A percentile compares a stretch with the other conserved stretches of the same genome.
Evolutionary conservation across 2,113 vertebrate species (phyloP).

Genomic region (Nycticorax nycticorax): DNA sequence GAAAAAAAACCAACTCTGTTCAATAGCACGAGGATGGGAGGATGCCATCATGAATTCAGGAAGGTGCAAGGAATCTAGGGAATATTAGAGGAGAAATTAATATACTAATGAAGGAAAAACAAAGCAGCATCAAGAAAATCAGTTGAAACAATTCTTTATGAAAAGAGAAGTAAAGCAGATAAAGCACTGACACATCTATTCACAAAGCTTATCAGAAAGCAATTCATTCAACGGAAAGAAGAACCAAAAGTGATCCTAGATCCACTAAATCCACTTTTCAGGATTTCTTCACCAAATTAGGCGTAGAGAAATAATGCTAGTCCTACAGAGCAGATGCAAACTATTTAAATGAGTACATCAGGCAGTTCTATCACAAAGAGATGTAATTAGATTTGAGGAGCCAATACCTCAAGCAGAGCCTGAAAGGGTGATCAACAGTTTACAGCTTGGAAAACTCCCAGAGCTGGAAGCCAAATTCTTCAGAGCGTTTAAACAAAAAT

Average conservation of each 20-base stretch:
- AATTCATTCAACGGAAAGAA: not conserved
- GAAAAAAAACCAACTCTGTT: not conserved
- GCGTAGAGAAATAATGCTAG: not conserved
- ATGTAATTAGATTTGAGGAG: constrained; percentile 41
- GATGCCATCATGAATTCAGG: not conserved
- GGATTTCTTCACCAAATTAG: not conserved
- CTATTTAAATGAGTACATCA: not conserved
- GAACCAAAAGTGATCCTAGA: not conserved
- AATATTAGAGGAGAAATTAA: not conserved
- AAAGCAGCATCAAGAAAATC: not conserved
- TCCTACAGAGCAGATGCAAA: not conserved
- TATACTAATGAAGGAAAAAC: not conserved
- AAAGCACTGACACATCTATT: not conserved
- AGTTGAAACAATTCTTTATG: not conserved
- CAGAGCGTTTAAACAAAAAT: constrained; percentile 13
- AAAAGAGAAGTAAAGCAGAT: not conserved
- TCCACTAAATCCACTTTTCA: not conserved
- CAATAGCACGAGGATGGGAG: not conserved
- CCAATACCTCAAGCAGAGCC: constrained; percentile 43
- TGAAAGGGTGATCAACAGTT: constrained; percentile 36
- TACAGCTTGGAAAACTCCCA: constrained; percentile 48
- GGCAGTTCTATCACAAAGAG: not conserved
- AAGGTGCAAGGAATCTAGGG: not conserved
- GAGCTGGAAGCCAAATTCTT: constrained; percentile 26
- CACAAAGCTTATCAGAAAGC: not conserved